Conservation (phyloP, 2,797 vertebrate genomes). For the Avahi laniger region DNA sequence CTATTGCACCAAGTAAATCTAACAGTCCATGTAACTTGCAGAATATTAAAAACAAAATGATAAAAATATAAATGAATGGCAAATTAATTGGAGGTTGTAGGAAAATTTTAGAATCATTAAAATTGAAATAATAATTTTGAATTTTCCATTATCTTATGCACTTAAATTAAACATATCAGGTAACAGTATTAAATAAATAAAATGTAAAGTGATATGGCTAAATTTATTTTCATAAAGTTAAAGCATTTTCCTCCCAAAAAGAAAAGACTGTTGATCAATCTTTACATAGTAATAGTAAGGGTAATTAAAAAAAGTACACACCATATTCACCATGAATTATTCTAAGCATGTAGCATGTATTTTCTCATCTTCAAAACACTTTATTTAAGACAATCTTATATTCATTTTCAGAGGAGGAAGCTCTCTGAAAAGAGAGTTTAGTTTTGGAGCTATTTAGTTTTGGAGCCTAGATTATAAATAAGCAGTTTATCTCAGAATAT, state of each 20-base stretch:
- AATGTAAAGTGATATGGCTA: not conserved
- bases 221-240: conserved; percentile 16
- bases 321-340: not conserved
- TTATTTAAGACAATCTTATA: not conserved
- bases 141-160: not conserved
- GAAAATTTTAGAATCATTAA: conserved; percentile 22
- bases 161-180: conserved; percentile 22
- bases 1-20: not conserved
- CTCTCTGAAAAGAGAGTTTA: no score
- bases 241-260: not conserved
- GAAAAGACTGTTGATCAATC: not conserved
- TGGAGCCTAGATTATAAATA: not conserved
- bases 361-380: not conserved
- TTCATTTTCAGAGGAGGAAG: not conserved
- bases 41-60: conserved; percentile 16
- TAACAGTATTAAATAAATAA: conserved; percentile 23
- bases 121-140: not conserved
- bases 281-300: not conserved
- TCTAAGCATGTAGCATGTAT: not conserved
- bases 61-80: not conserved
- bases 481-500: not conserved
- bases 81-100: not conserved
- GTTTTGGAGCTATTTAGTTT: conserved; percentile 23
- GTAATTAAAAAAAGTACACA: not conserved
- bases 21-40: not conserved